Evolutionary conservation across 1,140 invertebrate genomes (phyloP), one percentile per base, ranked within the genome.

Genomic region (Pectinophora gossypiella): DNA sequence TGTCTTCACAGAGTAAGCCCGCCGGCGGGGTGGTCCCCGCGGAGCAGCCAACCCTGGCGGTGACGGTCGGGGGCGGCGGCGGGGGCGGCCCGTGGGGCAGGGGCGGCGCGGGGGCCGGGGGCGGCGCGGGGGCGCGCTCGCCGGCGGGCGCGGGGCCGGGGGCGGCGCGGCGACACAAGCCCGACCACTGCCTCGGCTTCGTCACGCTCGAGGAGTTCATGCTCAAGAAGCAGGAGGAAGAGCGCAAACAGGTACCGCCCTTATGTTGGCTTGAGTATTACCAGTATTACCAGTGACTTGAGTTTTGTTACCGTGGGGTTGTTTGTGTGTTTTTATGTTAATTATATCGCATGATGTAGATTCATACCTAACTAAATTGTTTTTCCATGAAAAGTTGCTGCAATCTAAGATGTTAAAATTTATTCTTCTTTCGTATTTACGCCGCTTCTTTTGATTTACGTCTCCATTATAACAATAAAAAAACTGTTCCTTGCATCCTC

Each of bases 121-220:
- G 27, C 9, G 27, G 27, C 9, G 27, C 9, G 27, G 27, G 9
- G 27, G 27, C 27, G 27, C 9, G 27, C 27, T 9, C 27, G n/a
- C n/a, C n/a, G n/a, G 27, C 9, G n/a, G 27, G 27, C 9, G 27
- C 9, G 27, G 27, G 9, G 27, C 9, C 27, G 27, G n/a, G n/a
- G n/a, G 27, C 27, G 27, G 27, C 9, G 2, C n/a, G 27, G 27
- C 27, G 27, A 32, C 36, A 15, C 13, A 40, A 40, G 36, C 36
- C 13, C n/a, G 36, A 40, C 3, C 36, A 32, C 27, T 40, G n/a
- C 36, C 36, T 40, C 10, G 42, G 42, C 3, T 71, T 86, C 40
- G 73, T 88, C 18, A 94, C 93, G 0, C 83, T 95, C 3, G 92
- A 94, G 80, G 92, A 94, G 75, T 90, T 94, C 61, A 94, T 94